A percentile compares a stretch with the other conserved stretches of the same genome.
Evolutionary conservation across 2,113 vertebrate genomes (phyloP).

Genomic region (Candoia aspera): DNA sequence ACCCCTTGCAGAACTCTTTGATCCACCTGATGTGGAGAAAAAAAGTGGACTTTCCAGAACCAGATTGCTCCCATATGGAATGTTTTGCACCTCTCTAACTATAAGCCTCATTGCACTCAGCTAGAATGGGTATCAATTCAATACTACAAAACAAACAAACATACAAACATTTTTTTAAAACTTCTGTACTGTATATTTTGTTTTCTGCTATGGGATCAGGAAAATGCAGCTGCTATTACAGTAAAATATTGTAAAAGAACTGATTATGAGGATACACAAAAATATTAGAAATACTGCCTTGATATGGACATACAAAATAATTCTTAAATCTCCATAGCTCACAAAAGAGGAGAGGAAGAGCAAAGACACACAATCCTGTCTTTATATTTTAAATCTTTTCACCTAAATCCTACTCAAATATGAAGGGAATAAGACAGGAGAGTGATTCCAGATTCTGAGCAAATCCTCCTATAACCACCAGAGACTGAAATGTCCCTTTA

Average conservation of each 20-base stretch:
- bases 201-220: neutral
- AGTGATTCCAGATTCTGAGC: slow-evolving; percentile 50
- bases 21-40: neutral
- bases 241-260: neutral
- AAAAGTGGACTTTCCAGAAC: neutral
- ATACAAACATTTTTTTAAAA: neutral
- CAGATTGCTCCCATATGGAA: neutral
- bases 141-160: neutral
- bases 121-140: neutral
- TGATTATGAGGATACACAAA: neutral
- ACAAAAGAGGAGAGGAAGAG: slow-evolving; percentile 55
- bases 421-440: slow-evolving; percentile 56
- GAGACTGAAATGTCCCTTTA: slow-evolving; percentile 45
- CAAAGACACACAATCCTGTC: slow-evolving; percentile 47
- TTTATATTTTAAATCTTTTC: slow-evolving; percentile 58
- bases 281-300: slow-evolving; percentile 40
- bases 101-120: neutral
- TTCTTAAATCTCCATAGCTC: slow-evolving; percentile 60
- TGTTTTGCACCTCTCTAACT: neutral
- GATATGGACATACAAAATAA: slow-evolving; percentile 46
- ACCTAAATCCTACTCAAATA: slow-evolving; percentile 60
- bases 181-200: neutral
- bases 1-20: neutral
- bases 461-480: slow-evolving; percentile 44
- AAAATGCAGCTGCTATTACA: neutral